Percentiles rank a stretch among this genome's conserved stretches.
Conservation (phyloP, 2,888 invertebrate species). For the Linnaemya vulpina region DNA sequence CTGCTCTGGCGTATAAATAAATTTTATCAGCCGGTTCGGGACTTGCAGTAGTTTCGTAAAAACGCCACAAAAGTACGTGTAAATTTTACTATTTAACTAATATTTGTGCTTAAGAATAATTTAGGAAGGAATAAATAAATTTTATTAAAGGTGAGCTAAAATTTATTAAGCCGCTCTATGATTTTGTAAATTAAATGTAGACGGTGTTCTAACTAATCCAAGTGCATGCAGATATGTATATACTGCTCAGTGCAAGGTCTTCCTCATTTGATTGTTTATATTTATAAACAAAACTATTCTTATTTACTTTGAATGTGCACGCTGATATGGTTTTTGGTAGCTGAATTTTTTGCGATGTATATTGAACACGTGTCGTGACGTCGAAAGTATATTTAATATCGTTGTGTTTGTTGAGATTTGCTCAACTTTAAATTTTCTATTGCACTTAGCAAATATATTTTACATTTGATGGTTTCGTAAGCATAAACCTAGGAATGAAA, state of each 20-base stretch:
- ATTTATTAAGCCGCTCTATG: no score
- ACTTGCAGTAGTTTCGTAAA: neutral
- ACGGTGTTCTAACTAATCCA: neutral
- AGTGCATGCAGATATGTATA: neutral
- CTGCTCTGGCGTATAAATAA: conserved; percentile 7
- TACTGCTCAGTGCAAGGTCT: neutral
- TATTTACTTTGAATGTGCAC: neutral
- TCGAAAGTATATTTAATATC: neutral
- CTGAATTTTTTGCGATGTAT: neutral
- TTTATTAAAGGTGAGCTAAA: conserved; percentile 1
- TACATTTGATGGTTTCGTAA: no score
- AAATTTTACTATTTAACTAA: neutral
- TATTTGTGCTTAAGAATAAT: neutral
- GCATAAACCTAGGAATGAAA: no score
- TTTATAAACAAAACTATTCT: conserved; percentile 33
- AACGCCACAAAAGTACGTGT: no score
- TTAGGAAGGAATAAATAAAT: neutral
- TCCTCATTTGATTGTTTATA: conserved; percentile 16
- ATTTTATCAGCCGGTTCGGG: conserved; percentile 21
- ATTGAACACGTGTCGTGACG: conserved; percentile 15
- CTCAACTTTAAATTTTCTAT: no score
- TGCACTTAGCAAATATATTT: no score
- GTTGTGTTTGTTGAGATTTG: neutral
- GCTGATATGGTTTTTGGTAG: neutral
- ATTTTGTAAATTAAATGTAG: no score